Percentiles rank a stretch among this genome's conserved stretches.
Evolutionary conservation across 2,113 vertebrate species (phyloP).

Genomic region (Solenodon paradoxus): DNA sequence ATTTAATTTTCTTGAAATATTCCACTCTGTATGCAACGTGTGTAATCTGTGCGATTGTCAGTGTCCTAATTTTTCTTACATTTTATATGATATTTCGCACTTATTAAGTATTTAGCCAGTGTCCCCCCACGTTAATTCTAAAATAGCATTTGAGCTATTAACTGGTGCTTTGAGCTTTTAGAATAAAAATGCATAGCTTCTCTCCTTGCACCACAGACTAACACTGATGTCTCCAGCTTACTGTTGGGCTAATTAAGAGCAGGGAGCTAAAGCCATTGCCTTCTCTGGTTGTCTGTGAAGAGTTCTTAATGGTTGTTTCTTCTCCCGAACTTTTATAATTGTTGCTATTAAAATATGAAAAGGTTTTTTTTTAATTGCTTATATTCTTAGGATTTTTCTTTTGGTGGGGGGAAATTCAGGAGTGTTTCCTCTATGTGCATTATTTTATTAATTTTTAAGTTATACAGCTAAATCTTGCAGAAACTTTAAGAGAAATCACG

Average conservation of each 20-base stretch:
- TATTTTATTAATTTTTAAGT: neutral
- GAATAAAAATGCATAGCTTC: neutral
- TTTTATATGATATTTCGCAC: neutral
- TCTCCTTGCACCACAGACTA: neutral
- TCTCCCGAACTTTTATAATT: neutral
- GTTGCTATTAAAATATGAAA: neutral
- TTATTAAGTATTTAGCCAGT: neutral
- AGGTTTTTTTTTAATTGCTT: neutral
- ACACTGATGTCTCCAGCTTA: neutral
- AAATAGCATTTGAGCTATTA: neutral
- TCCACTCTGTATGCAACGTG: neutral
- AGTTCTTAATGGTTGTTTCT: neutral
- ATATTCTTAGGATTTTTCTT: neutral
- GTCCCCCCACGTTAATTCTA: neutral
- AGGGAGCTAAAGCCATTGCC: neutral
- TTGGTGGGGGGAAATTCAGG: neutral
- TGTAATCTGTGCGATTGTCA: neutral
- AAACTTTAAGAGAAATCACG: neutral
- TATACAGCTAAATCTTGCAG: neutral
- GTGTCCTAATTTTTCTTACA: neutral
- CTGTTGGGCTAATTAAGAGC: neutral
- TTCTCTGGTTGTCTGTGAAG: neutral
- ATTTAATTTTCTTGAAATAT: neutral
- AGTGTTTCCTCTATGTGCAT: neutral
- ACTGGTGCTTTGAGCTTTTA: neutral